Evolutionary conservation across 2,888 invertebrate genomes (phyloP), one percentile per base, ranked within the genome.

Genomic region (Lasioglossum leucozonium): DNA sequence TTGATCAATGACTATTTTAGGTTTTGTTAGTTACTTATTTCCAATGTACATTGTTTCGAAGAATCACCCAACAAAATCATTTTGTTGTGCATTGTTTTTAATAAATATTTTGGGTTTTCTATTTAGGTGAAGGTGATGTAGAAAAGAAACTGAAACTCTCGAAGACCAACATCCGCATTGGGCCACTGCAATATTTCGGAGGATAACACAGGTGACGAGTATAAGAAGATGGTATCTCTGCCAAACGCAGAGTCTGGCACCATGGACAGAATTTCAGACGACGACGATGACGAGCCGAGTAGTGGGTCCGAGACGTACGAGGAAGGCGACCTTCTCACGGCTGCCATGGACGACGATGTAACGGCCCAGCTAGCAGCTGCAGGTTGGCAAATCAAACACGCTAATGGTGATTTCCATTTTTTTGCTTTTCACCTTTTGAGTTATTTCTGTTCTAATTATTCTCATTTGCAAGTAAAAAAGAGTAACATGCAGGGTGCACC

Each of bases 331-430:
- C 96, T 99, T 87, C 97, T 98, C 95, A 97, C 97, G 90, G 97
- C 97, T 81, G 97, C 98, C 76, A 97, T 98, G 97, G 97, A 97
- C 91, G 99, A 99, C 95, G 99, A 99, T 94, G 98, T 99, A 92
- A 99, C 99, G 89, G 98, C 99, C 95, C 99, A 99, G 94, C 96
- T 99, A 92, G 99, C 99, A 79, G 99, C 99, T 92, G 99, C 99
- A 95, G 99, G 99, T 98, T 95, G 95, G 95, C 95, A 95, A 95
- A 94, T 95, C 94, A 95, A 95, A 94, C 93, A 95, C 94, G 94
- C 93, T 94, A 94, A 95, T 95, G 95, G 95, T 95, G 95, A 95
- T 95, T 94, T 95, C 93, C 91, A 93, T 94, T 94, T 94, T 94
- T 94, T 94, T 94, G 94, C 93, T 94, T 94, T 93, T 92, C 90